Evolutionary conservation across 2,888 invertebrate genomes (phyloP), one percentile per base, ranked within the genome.

Genomic region (Pteria penguin): DNA sequence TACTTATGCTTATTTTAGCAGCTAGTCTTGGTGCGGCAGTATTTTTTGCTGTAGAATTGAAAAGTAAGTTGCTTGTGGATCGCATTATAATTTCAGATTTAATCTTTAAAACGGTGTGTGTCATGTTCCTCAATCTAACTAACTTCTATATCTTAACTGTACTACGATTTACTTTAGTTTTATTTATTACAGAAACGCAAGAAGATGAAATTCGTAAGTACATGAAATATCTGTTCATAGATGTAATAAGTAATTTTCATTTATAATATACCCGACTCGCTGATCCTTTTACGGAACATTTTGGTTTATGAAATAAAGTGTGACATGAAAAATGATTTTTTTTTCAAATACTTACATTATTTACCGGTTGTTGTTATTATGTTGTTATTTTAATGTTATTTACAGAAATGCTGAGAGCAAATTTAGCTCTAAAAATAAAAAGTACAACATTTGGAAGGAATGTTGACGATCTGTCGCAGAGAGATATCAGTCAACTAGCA

Each of bases 11-110:
- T 0, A 84, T 84, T 8, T 70, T 88, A 52, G 85, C 86, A 11
- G 86, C 79, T 4, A 85, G 86, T 67, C 75, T 88, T 31, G 85
- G 85, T 8, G 86, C 85, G 5, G 88, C 87, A 14, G 83, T 88
- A 45, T 88, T 87, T 72, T 88, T 88, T 70, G 87, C 87, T 11
- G 81, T 85, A 1, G 87, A 84, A 58, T 75, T 87, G n/a, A 86
- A 85, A 83, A 85, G 88, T 88, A 78, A 79, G 86, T 72, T 27
- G 45, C 14, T 14, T 36, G 45, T 11, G 14, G 14, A 36, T 14
- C 5, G 45, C 45, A 36, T 36, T 36, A 36, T 18, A 26, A 60
- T 22, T 60, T n/a, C n/a, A n/a, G n/a, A n/a, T n/a, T n/a, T n/a
- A n/a, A n/a, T n/a, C n/a, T n/a, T n/a, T n/a, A n/a, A n/a, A n/a